phyloP scores from a whole-genome alignment of 2,797 vertebrate genomes.

The Phoeniculus purpureus region DNA sequence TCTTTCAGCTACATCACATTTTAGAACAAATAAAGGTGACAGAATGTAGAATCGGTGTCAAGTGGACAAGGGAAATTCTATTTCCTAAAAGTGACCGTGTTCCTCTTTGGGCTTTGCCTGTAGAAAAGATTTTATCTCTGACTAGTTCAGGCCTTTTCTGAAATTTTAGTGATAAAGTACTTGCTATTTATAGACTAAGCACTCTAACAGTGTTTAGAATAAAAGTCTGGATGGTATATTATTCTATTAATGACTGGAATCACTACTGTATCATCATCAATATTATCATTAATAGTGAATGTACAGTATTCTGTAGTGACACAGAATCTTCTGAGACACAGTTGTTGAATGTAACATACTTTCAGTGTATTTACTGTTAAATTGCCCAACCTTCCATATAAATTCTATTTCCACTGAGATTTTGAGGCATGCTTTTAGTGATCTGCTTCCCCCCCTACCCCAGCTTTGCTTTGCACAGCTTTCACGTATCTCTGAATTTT shows the following conservation, averaged over 20 bases:
- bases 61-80: accelerated
- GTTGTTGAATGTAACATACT: neutral
- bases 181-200: neutral
- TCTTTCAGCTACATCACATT: neutral
- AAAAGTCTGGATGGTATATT: neutral
- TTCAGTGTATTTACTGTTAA: neutral
- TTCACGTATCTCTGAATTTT: neutral
- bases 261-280: neutral
- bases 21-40: neutral
- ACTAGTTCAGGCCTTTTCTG: neutral
- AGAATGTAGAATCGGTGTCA: neutral
- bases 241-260: neutral
- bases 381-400: neutral
- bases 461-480: neutral
- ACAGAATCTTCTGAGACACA: neutral
- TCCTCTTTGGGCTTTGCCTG: neutral
- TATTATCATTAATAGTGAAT: too few species aligned
- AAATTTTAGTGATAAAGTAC: neutral
- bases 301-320: neutral
- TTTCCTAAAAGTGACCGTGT: neutral
- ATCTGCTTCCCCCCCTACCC: neutral
- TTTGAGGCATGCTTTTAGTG: neutral
- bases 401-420: neutral
- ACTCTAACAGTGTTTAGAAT: neutral
- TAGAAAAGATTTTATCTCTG: neutral